Base-by-base conservation (phyloP, 2,888 invertebrate species). In the Camponotus fellah region DNA sequence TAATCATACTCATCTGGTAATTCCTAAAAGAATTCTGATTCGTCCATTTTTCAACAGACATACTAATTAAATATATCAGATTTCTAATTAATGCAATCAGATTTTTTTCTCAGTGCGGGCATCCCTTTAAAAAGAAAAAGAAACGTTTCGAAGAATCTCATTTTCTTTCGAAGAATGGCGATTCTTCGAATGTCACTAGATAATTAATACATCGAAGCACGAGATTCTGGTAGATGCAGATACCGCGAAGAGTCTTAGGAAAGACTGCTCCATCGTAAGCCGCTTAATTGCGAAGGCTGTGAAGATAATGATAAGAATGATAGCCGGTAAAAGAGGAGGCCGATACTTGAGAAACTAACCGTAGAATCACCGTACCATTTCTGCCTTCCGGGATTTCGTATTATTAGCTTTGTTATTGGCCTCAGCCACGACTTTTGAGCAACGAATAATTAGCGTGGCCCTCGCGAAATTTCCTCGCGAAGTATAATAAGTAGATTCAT, bases 361-460 rank as follows among this genome's bases (percentile, higher is more conserved):
- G 32, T 56, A 65, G 37, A 46, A 65, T 6, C 10, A 17, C 9
- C 8, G 14, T 64, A 17, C 21, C 8, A 26, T 17, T n/a, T 5
- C 37, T 10, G n/a, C 40, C 40, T 43, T 21, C 14, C 65, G 21
- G n/a, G 8, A 53, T 3, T 40, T 66, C 32, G 66, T n/a, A 76
- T 76, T 56, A 66, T 66, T 65, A 37, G 14, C 49, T 10, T 21
- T 64, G 34, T 49, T 65, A 53, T 66, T 37, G 49, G 53, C 26
- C 6, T 37, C 66, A 26, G 49, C 17, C 56, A 53, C n/a, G 43
- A 10, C 68, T 58, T 79, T 80, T 71, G 17, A 8, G 71, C 71
- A 71, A 60, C 46, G 69, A 60, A 46, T 79, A 80, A 80, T 80
- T 80, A 71, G 26, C 79, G 46, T 26, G 8, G 71, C 69, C 49